Percentiles rank a stretch among this genome's conserved stretches.
Conservation (phyloP, 2,113 vertebrate genomes). For the Cyanocitta stelleri region DNA sequence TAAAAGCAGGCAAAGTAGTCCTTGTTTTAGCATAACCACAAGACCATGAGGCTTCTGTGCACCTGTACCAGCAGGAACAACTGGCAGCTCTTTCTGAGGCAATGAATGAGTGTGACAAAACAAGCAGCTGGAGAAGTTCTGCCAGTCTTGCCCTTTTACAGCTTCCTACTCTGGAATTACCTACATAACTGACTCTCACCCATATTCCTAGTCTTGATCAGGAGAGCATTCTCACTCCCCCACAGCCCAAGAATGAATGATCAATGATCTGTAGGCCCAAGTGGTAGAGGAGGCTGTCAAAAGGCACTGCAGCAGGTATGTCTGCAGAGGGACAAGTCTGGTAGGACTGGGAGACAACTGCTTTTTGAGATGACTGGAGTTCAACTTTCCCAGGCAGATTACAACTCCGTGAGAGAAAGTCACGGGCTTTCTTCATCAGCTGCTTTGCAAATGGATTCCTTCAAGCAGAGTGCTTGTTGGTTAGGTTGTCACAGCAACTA, state of each 20-base stretch:
- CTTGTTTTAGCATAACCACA: background rate
- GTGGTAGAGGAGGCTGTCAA: background rate
- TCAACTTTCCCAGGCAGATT: background rate
- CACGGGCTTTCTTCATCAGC: background rate
- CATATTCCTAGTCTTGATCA: background rate
- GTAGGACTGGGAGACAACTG: background rate
- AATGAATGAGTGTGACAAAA: background rate
- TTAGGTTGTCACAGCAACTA: background rate
- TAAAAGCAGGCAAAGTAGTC: background rate
- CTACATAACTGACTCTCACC: background rate
- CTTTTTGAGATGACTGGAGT: background rate
- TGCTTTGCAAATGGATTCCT: background rate
- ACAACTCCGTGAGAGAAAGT: background rate
- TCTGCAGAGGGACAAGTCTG: background rate
- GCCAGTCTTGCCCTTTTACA: background rate
- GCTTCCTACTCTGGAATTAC: background rate
- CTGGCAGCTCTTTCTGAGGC: background rate
- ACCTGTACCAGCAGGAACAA: background rate
- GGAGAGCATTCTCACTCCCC: background rate
- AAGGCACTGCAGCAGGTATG: background rate
- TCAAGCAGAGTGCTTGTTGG: background rate
- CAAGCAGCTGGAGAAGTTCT: background rate
- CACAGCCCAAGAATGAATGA: background rate
- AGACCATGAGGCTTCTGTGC: background rate
- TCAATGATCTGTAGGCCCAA: rapidly evolving